phyloP scores from a whole-genome alignment of 2,888 invertebrate species.

The Lissocephala sabroskyi region DNA sequence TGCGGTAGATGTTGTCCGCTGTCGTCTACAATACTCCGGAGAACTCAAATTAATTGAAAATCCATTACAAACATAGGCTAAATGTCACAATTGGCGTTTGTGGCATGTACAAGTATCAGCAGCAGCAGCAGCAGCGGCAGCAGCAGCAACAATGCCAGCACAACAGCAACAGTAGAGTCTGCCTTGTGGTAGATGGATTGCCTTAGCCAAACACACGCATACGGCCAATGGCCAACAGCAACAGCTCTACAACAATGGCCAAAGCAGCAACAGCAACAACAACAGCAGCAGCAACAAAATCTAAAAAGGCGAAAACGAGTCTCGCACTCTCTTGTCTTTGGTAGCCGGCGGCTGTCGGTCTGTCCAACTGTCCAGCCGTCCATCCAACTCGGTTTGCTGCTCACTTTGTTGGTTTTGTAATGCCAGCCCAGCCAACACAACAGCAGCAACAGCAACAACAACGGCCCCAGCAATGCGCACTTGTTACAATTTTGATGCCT shows the following conservation, averaged over 20 bases:
- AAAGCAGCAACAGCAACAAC: conserved; percentile 17
- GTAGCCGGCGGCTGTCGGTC: too few relatives aligned
- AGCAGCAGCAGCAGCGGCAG: neutral
- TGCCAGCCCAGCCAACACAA: conserved; percentile 21
- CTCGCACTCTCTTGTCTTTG: conserved; percentile 47
- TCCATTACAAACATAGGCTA: conserved; percentile 65
- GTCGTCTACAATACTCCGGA: conserved; percentile 64
- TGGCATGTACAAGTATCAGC: conserved; percentile 41
- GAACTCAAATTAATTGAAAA: conserved; percentile 69
- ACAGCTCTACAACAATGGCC: conserved; percentile 5
- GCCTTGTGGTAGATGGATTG: neutral
- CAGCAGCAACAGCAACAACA: conserved; percentile 3
- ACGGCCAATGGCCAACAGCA: too few relatives aligned
- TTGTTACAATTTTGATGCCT: conserved; percentile 36
- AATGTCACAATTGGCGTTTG: conserved; percentile 68
- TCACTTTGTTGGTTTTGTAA: conserved; percentile 55
- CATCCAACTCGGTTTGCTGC: too few relatives aligned
- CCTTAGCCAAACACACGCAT: conserved; percentile 8
- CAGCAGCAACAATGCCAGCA: neutral
- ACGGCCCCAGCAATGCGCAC: too few relatives aligned
- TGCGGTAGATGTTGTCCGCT: too few relatives aligned
- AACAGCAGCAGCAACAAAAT: conserved; percentile 49
- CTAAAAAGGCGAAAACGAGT: conserved; percentile 58
- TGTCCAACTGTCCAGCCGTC: too few relatives aligned
- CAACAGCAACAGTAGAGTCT: neutral